Base-by-base conservation (phyloP, 2,888 invertebrate species). In the Microctonus brassicae region DNA sequence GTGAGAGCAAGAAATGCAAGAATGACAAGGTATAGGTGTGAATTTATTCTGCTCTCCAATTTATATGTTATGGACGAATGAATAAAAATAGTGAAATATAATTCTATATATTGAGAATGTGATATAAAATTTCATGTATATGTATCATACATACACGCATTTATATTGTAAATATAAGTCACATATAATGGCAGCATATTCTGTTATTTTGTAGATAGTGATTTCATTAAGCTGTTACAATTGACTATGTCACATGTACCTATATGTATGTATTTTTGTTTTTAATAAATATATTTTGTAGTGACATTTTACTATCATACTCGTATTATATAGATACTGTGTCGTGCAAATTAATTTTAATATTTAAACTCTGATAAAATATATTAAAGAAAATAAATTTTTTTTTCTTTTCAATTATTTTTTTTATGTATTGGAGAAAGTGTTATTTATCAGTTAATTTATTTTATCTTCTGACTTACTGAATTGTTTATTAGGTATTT, bases 131-230 rank as follows among this genome's bases (percentile, higher is more conserved):
- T 47, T 47, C 26, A 76, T 76, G 77, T 77, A 80, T 76, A 77
- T 75, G 76, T 77, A 79, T 77, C n/a, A 75, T 78, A 78, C 77
- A 76, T 77, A 77, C 73, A 47, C 58, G 65, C 63, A 61, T 67
- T n/a, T 36, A 61, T 60, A 36, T n/a, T 39, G 39, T n/a, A 9
- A 29, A 17, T 47, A 47, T 17, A 7, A 47, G 7, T 47, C 47
- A 20, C 47, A 47, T 34, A 52, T 39, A 63, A 22, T 33, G 33
- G 39, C 39, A n/a, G 34, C 26, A 29, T 29, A 7, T 52, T 53
- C 68, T 72, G 68, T 72, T 65, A 34, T 62, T 33, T 29, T 26
- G 13, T 63, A 69, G 69, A 64, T 68, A 69, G 58, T 69, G 64
- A 68, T 73, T 69, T 57, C 47, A 73, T 69, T 69, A 62, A 70